Conservation (phyloP, 2,797 vertebrate species). For the Muscicapa striata region DNA sequence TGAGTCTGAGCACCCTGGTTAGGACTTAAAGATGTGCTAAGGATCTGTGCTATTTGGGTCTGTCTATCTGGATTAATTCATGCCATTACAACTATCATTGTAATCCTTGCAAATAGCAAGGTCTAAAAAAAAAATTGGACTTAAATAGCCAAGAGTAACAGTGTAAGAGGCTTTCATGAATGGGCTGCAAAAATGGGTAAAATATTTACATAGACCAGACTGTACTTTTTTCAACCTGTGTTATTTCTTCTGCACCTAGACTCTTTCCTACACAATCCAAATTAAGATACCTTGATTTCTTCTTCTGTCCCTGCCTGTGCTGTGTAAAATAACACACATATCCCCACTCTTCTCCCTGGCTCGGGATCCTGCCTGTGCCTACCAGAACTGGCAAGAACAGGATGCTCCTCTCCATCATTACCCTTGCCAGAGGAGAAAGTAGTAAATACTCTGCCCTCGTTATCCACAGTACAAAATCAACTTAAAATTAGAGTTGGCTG, state of each 20-base stretch:
- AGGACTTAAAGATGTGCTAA: neutral
- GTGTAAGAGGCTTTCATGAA: neutral
- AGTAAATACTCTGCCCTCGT: neutral
- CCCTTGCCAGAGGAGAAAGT: neutral
- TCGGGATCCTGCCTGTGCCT: neutral
- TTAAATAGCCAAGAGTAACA: constrained; percentile 17
- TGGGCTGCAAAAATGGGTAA: neutral
- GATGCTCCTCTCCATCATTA: neutral
- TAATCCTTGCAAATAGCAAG: neutral
- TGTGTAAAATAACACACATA: neutral
- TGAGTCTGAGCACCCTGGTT: neutral
- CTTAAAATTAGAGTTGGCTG: constrained; percentile 7
- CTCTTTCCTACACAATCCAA: neutral
- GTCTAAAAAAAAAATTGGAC: neutral
- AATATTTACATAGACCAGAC: neutral
- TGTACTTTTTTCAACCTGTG: neutral
- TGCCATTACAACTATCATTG: neutral
- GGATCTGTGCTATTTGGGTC: neutral
- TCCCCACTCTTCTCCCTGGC: neutral
- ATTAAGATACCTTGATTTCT: neutral
- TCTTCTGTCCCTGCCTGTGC: neutral
- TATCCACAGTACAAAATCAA: neutral
- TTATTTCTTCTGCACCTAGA: neutral
- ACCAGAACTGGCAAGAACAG: neutral
- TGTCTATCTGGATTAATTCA: neutral